phyloP scores from a whole-genome alignment of 2,888 invertebrate genomes.

The Ennomos erosarius region DNA sequence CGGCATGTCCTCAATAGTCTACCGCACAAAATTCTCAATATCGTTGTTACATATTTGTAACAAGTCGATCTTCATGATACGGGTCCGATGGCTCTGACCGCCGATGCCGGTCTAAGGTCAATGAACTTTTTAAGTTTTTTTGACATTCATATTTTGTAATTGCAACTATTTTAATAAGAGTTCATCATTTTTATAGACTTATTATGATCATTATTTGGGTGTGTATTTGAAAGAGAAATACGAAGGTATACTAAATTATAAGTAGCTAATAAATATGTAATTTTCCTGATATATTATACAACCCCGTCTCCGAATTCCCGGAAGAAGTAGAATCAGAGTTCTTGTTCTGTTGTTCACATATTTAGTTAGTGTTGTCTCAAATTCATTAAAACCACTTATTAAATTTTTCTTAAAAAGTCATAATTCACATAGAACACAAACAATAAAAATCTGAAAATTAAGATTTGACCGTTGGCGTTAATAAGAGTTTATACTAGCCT shows the following conservation, averaged over 20 bases:
- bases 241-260: too few species aligned
- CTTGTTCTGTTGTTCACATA: too few species aligned
- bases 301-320: too few species aligned
- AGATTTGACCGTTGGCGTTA: constrained; percentile 1
- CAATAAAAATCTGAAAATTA: constrained; percentile 3
- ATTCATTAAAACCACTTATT: too few species aligned
- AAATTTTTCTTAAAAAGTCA: background rate
- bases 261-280: too few species aligned
- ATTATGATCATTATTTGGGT: too few species aligned
- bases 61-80: constrained; percentile 43
- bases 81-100: constrained; percentile 34
- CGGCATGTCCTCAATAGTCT: constrained; percentile 32
- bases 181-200: background rate
- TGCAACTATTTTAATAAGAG: constrained; percentile 24
- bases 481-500: background rate
- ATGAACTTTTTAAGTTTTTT: constrained; percentile 34
- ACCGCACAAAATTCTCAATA: constrained; percentile 36
- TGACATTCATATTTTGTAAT: constrained; percentile 32
- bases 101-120: constrained; percentile 35
- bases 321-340: too few species aligned
- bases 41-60: constrained; percentile 47
- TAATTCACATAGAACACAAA: constrained; percentile 10
- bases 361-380: too few species aligned
- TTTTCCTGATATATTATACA: too few species aligned
- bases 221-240: too few species aligned